Evolutionary conservation across 1,140 invertebrate genomes (phyloP), one percentile per base, ranked within the genome.

Genomic region (Aradophagus sp.): DNA sequence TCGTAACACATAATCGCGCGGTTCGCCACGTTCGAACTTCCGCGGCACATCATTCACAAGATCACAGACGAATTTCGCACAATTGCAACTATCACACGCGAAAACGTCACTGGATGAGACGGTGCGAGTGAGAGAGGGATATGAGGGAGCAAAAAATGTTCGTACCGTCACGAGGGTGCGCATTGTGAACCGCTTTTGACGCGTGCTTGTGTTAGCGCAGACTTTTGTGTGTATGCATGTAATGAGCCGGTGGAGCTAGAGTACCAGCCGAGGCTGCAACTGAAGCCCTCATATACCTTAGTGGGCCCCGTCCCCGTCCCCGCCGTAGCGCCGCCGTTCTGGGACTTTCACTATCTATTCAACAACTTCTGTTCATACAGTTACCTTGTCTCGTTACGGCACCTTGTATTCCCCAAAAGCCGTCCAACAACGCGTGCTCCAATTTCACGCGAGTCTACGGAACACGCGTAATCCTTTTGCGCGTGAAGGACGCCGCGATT

Each of bases 201-300:
- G 62, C 44, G 62, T 68, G 55, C n/a, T 27, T 50, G 16, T 42
- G 11, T 47, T 41, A 36, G 39, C 39, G 34, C 23, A 47, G 47
- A 38, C 59, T 69, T 61, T 44, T 52, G 8, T 75, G 62, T 79
- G 72, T 80, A 74, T 77, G 74, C 72, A 77, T 81, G 73, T 79
- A 81, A 81, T 79, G 78, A 79, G 80, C 63, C 79, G 77, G 80
- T 82, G 80, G 81, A 77, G 82, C 79, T 80, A 80, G 82, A 85
- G 80, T 84, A 84, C 76, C 78, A 73, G 77, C 73, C 73, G 75
- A 77, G 74, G 70, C 76, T 79, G 75, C 58, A 74, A 78, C 79
- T 75, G 79, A 76, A 83, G 83, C 81, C 81, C 82, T 85, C 81
- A 86, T 86, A 86, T 86, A 86, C 83, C 82, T 85, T 83, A 84